Percentiles rank a stretch among this genome's conserved stretches.
phyloP scores from a whole-genome alignment of 2,797 vertebrate genomes.

The Hydrocynus forskahlii region DNA sequence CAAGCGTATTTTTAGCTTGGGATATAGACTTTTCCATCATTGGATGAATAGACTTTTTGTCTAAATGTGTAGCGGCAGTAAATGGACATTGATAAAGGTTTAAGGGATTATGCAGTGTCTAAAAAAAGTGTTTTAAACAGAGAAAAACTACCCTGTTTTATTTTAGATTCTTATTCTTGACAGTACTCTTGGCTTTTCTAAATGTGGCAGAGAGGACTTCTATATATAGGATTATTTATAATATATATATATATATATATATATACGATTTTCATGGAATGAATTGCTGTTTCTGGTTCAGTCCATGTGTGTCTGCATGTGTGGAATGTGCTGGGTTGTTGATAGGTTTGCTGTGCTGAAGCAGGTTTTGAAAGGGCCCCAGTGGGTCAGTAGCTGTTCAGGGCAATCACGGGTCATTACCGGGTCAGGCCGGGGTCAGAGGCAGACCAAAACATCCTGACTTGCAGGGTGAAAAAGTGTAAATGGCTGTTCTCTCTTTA shows the following conservation, averaged over 20 bases:
- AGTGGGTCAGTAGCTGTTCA: conserved; percentile 62
- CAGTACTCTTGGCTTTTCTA: too few relatives aligned
- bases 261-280: neutral
- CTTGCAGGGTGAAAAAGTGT: conserved; percentile 65
- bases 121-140: too few relatives aligned
- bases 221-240: too few relatives aligned
- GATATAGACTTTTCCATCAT: conserved; percentile 9
- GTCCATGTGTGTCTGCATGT: conserved; percentile 39
- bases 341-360: conserved; percentile 34
- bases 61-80: neutral
- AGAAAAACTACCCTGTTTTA: too few relatives aligned
- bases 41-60: conserved; percentile 27
- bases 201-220: too few relatives aligned
- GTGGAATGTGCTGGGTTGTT: conserved; percentile 42
- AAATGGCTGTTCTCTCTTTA: conserved; percentile 59
- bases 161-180: too few relatives aligned
- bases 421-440: conserved; percentile 52
- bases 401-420: conserved; percentile 54
- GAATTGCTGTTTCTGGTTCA: neutral
- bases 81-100: too few relatives aligned
- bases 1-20: conserved; percentile 27
- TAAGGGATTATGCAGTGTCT: too few relatives aligned
- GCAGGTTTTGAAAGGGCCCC: conserved; percentile 63
- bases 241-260: too few relatives aligned
- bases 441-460: conserved; percentile 35